These are phyloP conservation scores for Eupithecia centaureata DNA, from an alignment of 2,888 invertebrate genomes.

Conservation along the genomic window DNA sequence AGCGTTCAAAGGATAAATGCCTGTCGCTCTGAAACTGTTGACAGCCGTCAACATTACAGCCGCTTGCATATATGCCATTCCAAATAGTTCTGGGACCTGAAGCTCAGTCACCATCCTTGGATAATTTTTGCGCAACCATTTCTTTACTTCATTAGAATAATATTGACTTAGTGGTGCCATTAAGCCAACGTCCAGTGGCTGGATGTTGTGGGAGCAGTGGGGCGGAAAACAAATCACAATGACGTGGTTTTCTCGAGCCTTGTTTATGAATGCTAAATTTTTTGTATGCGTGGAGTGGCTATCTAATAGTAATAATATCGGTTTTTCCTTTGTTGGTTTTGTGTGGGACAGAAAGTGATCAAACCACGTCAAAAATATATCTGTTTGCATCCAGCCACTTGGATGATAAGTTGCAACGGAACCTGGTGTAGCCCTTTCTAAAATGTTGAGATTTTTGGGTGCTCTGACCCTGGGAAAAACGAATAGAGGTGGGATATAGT, in stretches of 20 bases:
- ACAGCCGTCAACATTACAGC: slow-evolving; percentile 10
- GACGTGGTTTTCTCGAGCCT: slow-evolving; percentile 15
- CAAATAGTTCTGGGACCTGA: slow-evolving; percentile 16
- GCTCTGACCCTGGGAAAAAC: slow-evolving; percentile 15
- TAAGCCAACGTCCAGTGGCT: slow-evolving; percentile 23
- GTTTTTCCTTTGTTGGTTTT: slow-evolving; percentile 17
- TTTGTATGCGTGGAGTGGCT: slow-evolving; percentile 20
- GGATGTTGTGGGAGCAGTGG: slow-evolving; percentile 12
- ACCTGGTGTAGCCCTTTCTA: slow-evolving; percentile 16
- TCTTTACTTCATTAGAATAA: slow-evolving; percentile 16
- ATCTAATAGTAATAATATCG: slow-evolving; percentile 20
- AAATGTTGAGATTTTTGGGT: slow-evolving; percentile 10
- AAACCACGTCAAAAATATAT: slow-evolving; percentile 14
- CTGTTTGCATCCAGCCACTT: slow-evolving; percentile 35
- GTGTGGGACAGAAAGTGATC: slow-evolving; percentile 14
- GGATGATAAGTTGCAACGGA: slow-evolving; percentile 21
- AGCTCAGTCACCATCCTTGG: slow-evolving; percentile 10
- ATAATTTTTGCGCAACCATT: slow-evolving; percentile 19
- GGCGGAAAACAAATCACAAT: slow-evolving; percentile 14
- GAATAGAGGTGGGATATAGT: slow-evolving; percentile 18
- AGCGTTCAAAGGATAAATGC: slow-evolving; percentile 7
- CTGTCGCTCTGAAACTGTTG: slow-evolving; percentile 11
- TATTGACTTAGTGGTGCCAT: slow-evolving; percentile 18
- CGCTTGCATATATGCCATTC: slow-evolving; percentile 11
- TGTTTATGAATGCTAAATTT: slow-evolving; percentile 16